A percentile compares a stretch with the other conserved stretches of the same genome.
Evolutionary conservation across 1,140 invertebrate species (phyloP).

Genomic region (Heliconius hermathena): DNA sequence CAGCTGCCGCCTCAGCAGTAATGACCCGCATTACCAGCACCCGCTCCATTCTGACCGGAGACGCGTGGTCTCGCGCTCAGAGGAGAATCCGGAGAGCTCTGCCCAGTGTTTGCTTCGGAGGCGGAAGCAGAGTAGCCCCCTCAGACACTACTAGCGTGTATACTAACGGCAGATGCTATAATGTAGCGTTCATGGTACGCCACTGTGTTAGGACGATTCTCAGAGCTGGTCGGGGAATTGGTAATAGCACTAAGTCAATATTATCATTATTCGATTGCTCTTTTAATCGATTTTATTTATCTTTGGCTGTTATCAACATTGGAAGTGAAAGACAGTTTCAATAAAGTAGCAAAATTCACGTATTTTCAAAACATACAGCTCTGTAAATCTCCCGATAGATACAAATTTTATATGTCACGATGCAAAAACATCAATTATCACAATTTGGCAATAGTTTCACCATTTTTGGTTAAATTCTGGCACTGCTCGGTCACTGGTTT

Average conservation of each 20-base stretch:
- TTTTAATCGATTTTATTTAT: not conserved
- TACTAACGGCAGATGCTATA: conserved; percentile 61
- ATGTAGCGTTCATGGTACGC: conserved; percentile 70
- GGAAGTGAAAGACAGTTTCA: not conserved
- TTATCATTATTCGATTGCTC: not conserved
- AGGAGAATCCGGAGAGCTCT: conserved; percentile 52
- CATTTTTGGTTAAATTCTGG: conserved; percentile 14
- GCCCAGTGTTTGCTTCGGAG: conserved; percentile 58
- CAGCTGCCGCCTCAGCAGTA: conserved; percentile 54
- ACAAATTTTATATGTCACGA: conserved; percentile 22
- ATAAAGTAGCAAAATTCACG: conserved; percentile 14
- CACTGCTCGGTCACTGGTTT: conserved; percentile 23
- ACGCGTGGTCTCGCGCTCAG: conserved; percentile 47
- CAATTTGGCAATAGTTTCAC: conserved; percentile 22
- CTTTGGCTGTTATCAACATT: not conserved
- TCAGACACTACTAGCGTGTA: conserved; percentile 57
- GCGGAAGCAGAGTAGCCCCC: conserved; percentile 57
- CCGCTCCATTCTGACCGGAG: conserved; percentile 36
- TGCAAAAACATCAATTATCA: conserved; percentile 21
- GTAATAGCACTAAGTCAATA: conserved; percentile 3
- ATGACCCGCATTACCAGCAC: conserved; percentile 49
- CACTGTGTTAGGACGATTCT: conserved; percentile 59
- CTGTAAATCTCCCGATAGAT: conserved; percentile 39
- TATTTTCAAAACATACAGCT: conserved; percentile 26
- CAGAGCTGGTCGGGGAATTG: conserved; percentile 41